These are phyloP conservation scores for Drosophila ezoana DNA, from an alignment of 2,888 invertebrate species.

Conservation along the genomic window DNA sequence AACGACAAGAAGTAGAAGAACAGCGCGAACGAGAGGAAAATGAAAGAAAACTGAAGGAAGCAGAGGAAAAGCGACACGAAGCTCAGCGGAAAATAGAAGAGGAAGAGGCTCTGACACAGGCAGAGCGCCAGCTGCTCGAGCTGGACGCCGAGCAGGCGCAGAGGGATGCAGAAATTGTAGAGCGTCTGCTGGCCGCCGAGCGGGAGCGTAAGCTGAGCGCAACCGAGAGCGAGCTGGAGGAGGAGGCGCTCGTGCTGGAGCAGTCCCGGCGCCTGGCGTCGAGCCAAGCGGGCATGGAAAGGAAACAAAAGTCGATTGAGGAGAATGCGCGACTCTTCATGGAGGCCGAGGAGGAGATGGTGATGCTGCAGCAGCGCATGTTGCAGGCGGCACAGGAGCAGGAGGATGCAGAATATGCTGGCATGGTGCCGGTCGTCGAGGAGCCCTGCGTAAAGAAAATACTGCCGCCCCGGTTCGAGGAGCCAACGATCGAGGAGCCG, in stretches of 20 bases:
- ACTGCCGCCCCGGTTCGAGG: constrained; percentile 57
- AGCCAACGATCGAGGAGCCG: constrained; percentile 45
- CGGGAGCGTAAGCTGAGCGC: constrained; percentile 64
- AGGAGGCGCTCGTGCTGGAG: constrained; percentile 52
- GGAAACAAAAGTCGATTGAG: constrained; percentile 77
- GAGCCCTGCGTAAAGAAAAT: constrained; percentile 70
- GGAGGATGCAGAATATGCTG: constrained; percentile 62
- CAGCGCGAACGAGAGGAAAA: constrained; percentile 53
- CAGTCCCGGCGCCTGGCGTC: constrained; percentile 52
- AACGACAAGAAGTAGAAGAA: constrained; percentile 36
- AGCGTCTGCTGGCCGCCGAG: constrained; percentile 67
- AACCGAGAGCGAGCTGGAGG: constrained; percentile 70
- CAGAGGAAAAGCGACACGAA: constrained; percentile 40
- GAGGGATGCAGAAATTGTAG: constrained; percentile 64
- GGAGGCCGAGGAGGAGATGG: constrained; percentile 83
- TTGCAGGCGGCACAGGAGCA: constrained; percentile 57
- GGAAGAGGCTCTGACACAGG: constrained; percentile 49
- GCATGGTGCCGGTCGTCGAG: constrained; percentile 71
- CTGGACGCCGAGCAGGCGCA: constrained; percentile 56
- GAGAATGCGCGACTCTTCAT: constrained; percentile 81
- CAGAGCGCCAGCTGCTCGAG: constrained; percentile 52
- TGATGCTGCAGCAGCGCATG: constrained; percentile 73
- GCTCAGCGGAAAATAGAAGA: constrained; percentile 43
- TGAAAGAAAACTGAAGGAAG: constrained; percentile 45
- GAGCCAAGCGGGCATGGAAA: constrained; percentile 56